These are phyloP conservation scores for Rhinogobius similis DNA, from an alignment of 2,113 vertebrate species.

Conservation along the genomic window DNA sequence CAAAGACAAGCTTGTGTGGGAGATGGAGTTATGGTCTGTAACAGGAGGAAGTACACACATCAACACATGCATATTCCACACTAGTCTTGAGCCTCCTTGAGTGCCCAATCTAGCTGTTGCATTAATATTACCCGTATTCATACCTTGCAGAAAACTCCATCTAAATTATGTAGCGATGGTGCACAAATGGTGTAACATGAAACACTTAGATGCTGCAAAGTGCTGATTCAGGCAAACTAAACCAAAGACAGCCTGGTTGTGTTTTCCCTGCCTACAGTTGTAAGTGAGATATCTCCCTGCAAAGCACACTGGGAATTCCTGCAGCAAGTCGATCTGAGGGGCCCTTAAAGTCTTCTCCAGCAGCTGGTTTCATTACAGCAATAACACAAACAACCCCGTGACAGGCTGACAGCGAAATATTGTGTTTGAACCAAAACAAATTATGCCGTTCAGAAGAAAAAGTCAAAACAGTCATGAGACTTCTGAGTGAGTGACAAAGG, in stretches of 20 bases:
- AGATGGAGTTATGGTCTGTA: too few species aligned
- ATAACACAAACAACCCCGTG: constrained; percentile 5
- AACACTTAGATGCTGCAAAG: constrained; percentile 13
- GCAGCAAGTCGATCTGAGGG: constrained; percentile 24
- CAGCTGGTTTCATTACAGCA: constrained; percentile 17
- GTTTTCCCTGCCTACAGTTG: constrained; percentile 2
- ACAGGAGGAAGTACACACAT: not conserved
- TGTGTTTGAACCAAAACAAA: constrained; percentile 24
- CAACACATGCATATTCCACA: constrained; percentile 30
- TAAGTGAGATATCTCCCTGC: constrained; percentile 18
- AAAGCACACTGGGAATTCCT: constrained; percentile 14
- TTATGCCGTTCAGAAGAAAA: constrained; percentile 9
- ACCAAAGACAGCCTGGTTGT: constrained; percentile 2
- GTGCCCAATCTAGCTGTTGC: not conserved
- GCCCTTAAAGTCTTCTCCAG: constrained; percentile 22
- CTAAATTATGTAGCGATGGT: constrained; percentile 23
- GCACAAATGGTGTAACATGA: not conserved
- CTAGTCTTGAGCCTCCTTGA: constrained; percentile 2
- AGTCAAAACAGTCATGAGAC: constrained; percentile 36
- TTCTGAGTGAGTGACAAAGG: constrained; percentile 21
- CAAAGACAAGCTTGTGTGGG: too few species aligned
- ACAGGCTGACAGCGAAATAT: constrained; percentile 27
- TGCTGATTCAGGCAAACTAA: constrained; percentile 17
- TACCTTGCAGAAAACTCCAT: constrained; percentile 9
- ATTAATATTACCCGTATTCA: constrained; percentile 40